Evolutionary conservation across 2,888 invertebrate species (phyloP).

Genomic region (Drosophila histrio): DNA sequence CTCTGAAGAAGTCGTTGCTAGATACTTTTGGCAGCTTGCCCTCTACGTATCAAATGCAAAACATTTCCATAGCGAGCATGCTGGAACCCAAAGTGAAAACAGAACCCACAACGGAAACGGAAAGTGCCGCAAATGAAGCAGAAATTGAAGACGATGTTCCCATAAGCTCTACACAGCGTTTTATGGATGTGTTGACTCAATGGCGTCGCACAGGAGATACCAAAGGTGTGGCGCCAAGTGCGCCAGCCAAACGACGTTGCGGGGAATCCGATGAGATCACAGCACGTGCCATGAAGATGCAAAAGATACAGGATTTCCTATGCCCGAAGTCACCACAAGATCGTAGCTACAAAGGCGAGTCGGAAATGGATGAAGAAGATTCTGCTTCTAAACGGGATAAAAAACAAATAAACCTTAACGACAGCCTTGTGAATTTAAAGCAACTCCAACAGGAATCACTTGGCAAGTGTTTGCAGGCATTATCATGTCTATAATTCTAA

Average conservation of each 20-base stretch:
- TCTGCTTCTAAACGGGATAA: not conserved
- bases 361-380: slow-evolving; percentile 53
- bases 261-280: slow-evolving; percentile 71
- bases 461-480: slow-evolving; percentile 28
- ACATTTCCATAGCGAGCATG: slow-evolving; percentile 85
- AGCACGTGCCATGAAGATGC: slow-evolving; percentile 75
- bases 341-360: slow-evolving; percentile 58
- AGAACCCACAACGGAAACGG: not conserved
- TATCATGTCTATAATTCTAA: no score
- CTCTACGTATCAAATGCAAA: slow-evolving; percentile 87
- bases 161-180: slow-evolving; percentile 83
- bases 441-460: slow-evolving; percentile 47
- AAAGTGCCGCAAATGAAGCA: not conserved
- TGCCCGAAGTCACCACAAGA: slow-evolving; percentile 37
- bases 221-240: slow-evolving; percentile 54
- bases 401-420: slow-evolving; percentile 4
- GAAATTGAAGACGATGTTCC: slow-evolving; percentile 81
- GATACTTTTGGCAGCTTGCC: slow-evolving; percentile 88
- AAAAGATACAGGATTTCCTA: slow-evolving; percentile 81
- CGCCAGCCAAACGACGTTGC: slow-evolving; percentile 71
- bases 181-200: slow-evolving; percentile 79
- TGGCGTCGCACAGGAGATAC: slow-evolving; percentile 83
- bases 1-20: slow-evolving; percentile 88
- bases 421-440: slow-evolving; percentile 54
- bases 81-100: slow-evolving; percentile 69